Percentiles rank a stretch among this genome's conserved stretches.
phyloP scores from a whole-genome alignment of 2,797 vertebrate genomes.

The Heliangelus exortis region DNA sequence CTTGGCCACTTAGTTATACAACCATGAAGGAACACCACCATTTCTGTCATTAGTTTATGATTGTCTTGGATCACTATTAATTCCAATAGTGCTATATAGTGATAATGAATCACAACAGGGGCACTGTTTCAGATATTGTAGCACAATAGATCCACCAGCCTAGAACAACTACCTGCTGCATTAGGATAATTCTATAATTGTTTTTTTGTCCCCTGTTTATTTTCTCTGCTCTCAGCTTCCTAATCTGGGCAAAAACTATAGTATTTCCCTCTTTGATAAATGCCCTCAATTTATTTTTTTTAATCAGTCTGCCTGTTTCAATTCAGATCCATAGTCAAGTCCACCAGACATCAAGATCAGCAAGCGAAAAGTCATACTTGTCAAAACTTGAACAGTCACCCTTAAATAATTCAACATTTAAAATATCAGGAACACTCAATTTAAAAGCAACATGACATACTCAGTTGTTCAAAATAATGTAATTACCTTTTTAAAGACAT shows the following conservation, averaged over 20 bases:
- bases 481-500: neutral
- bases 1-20: slow-evolving; percentile 48
- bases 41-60: slow-evolving; percentile 43
- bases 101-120: slow-evolving; percentile 42
- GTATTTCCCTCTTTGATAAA: slow-evolving; percentile 49
- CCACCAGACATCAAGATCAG: neutral
- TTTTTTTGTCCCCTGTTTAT: neutral
- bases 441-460: neutral
- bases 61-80: slow-evolving; percentile 39
- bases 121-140: slow-evolving; percentile 17
- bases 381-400: neutral
- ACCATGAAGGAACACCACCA: slow-evolving; percentile 19
- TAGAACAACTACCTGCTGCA: slow-evolving; percentile 50
- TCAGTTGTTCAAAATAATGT: neutral
- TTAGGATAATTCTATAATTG: slow-evolving; percentile 7
- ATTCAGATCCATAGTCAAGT: slow-evolving; percentile 8
- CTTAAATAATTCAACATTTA: neutral
- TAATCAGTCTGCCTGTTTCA: slow-evolving; percentile 3
- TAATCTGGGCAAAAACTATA: slow-evolving; percentile 9
- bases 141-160: slow-evolving; percentile 1
- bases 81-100: slow-evolving; percentile 1
- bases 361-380: neutral
- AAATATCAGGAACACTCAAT: neutral
- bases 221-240: slow-evolving; percentile 44
- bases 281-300: slow-evolving; percentile 34